phyloP scores from a whole-genome alignment of 2,888 invertebrate genomes.

The Oscheius sp. region DNA sequence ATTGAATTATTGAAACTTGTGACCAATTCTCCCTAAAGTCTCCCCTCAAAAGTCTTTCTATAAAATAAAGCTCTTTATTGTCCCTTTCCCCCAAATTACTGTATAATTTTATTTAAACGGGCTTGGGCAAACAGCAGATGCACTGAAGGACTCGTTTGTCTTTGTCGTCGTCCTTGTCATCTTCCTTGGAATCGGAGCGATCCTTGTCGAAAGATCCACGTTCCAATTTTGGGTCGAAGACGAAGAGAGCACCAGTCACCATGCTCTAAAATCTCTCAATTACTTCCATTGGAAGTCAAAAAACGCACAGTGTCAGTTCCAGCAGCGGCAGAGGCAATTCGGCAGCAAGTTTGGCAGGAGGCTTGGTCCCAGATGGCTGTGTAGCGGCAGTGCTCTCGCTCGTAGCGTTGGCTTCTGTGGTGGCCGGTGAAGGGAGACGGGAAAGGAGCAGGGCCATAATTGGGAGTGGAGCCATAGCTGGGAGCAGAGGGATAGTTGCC shows the following conservation, averaged over 20 bases:
- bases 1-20: no score
- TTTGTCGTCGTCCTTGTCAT: conserved; percentile 27
- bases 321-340: conserved; percentile 48
- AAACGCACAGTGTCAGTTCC: conserved; percentile 49
- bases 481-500: conserved; percentile 26
- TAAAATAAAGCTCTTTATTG: neutral
- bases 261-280: conserved; percentile 27
- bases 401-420: conserved; percentile 42
- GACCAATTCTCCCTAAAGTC: no score
- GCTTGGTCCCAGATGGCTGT: conserved; percentile 55
- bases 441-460: conserved; percentile 1
- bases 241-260: conserved; percentile 55
- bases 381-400: conserved; percentile 55
- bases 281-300: neutral
- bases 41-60: neutral
- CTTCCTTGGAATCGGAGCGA: conserved; percentile 1
- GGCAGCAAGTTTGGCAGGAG: conserved; percentile 60
- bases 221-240: conserved; percentile 51
- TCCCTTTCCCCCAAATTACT: neutral
- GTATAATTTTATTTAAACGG: conserved; percentile 7
- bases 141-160: conserved; percentile 39
- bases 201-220: conserved; percentile 31
- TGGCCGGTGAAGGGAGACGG: conserved; percentile 24
- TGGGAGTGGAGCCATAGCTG: conserved; percentile 28
- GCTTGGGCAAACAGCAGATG: conserved; percentile 46